A percentile compares a stretch with the other conserved stretches of the same genome.
These are phyloP conservation scores for Scaptomyza polygonia DNA, from an alignment of 2,888 invertebrate genomes.

Conservation along the genomic window DNA sequence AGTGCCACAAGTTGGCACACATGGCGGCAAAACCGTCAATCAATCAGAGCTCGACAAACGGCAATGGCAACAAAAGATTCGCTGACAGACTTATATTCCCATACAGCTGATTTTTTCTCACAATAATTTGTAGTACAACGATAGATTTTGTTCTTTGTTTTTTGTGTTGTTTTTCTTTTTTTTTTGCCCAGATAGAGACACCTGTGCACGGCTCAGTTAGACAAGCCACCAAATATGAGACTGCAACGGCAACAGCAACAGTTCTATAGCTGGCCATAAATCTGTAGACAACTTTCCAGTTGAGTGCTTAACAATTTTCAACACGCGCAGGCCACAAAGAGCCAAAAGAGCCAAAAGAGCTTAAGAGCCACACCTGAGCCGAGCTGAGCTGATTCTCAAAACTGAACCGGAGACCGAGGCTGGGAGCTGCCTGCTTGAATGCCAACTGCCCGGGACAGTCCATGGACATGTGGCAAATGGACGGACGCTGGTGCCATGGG, in stretches of 20 bases:
- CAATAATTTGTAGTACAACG: conserved; percentile 74
- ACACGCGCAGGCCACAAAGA: conserved; percentile 61
- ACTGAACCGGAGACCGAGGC: neutral
- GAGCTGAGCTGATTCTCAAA: conserved; percentile 11
- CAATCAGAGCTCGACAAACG: conserved; percentile 36
- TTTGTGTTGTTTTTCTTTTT: no score
- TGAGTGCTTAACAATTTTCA: conserved; percentile 67
- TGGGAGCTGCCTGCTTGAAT: conserved; percentile 15
- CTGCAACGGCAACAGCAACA: conserved; percentile 24
- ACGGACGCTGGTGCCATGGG: conserved; percentile 45
- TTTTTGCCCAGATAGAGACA: conserved; percentile 52
- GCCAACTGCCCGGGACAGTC: conserved; percentile 12
- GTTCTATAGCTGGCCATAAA: conserved; percentile 66
- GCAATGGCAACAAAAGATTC: conserved; percentile 34
- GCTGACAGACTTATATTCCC: conserved; percentile 53
- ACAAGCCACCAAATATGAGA: conserved; percentile 67
- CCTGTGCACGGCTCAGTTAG: conserved; percentile 65
- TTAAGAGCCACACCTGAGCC: conserved; percentile 53
- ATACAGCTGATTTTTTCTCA: conserved; percentile 77
- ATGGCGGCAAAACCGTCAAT: conserved; percentile 43
- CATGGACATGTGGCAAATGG: conserved; percentile 20
- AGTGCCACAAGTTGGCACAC: conserved; percentile 26
- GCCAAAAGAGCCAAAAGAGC: conserved; percentile 39
- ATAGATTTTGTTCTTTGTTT: conserved; percentile 52
- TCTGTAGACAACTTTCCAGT: conserved; percentile 73